Conservation (phyloP, 2,113 vertebrate species). For the Narcine bancroftii region DNA sequence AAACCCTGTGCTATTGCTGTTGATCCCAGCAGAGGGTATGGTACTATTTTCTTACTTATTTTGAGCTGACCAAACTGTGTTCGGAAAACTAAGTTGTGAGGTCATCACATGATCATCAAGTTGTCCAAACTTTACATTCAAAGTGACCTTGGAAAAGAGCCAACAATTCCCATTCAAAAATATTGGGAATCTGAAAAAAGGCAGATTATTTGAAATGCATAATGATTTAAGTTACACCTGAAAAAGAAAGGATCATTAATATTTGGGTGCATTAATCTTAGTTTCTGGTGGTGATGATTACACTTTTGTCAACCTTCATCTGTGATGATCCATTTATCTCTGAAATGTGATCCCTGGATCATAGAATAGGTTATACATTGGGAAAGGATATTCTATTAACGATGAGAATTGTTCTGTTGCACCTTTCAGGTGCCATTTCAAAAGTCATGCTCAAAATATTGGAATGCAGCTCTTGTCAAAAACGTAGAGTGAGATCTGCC, state of each 20-base stretch:
- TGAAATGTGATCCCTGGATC: no score
- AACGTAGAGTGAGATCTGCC: no score
- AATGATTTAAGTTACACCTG: neutral
- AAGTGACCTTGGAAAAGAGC: neutral
- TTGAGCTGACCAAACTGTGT: no score
- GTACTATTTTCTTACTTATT: neutral
- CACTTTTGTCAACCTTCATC: no score
- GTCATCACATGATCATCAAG: neutral
- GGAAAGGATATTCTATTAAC: no score
- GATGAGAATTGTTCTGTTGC: no score
- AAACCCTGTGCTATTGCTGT: conserved; percentile 92
- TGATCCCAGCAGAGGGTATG: conserved; percentile 83
- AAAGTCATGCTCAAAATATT: no score
- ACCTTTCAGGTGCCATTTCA: no score
- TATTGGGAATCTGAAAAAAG: neutral
- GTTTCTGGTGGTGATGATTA: no score
- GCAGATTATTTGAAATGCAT: neutral
- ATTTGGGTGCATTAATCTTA: neutral
- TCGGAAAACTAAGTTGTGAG: neutral
- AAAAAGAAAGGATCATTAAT: neutral
- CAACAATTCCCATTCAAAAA: neutral
- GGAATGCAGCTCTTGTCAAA: no score
- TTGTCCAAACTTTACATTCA: neutral
- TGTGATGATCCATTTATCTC: no score
- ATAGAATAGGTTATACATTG: no score